Evolutionary conservation across 2,113 vertebrate genomes (phyloP).

Genomic region (Chaenogobius annularis): DNA sequence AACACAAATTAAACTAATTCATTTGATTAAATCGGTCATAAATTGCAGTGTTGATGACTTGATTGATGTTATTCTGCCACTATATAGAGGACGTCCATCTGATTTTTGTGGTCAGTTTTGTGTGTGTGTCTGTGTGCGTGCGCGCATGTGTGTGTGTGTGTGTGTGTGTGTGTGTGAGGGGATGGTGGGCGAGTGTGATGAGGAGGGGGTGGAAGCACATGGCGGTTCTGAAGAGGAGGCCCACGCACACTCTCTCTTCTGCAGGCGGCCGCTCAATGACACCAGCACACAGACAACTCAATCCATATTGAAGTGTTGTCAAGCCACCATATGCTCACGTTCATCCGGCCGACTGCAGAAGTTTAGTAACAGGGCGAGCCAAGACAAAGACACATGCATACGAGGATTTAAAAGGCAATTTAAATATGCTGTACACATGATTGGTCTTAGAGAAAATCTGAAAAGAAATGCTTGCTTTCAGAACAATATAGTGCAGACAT

Average conservation of each 20-base stretch:
- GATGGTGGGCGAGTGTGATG: conserved; percentile 25
- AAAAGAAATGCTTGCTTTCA: background rate
- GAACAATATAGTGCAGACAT: background rate
- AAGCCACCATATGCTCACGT: background rate
- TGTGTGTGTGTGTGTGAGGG: conserved; percentile 42
- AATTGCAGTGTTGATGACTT: no score
- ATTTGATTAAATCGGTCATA: no score
- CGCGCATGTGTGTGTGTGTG: background rate
- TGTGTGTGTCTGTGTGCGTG: background rate
- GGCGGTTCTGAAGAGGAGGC: conserved; percentile 71
- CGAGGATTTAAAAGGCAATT: background rate
- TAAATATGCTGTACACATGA: background rate
- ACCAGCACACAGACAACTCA: conserved; percentile 32
- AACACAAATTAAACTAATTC: no score
- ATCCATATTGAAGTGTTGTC: conserved; percentile 6
- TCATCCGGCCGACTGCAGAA: conserved; percentile 8
- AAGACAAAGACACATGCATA: background rate
- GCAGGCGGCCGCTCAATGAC: conserved; percentile 65
- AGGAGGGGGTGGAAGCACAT: conserved; percentile 65
- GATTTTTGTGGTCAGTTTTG: background rate
- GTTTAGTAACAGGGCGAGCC: background rate
- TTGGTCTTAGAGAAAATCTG: background rate
- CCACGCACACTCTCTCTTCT: conserved; percentile 67
- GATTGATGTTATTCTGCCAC: no score
- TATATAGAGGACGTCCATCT: background rate